Evolutionary conservation across 2,888 invertebrate genomes (phyloP).

Genomic region (Endomychus coccineus): DNA sequence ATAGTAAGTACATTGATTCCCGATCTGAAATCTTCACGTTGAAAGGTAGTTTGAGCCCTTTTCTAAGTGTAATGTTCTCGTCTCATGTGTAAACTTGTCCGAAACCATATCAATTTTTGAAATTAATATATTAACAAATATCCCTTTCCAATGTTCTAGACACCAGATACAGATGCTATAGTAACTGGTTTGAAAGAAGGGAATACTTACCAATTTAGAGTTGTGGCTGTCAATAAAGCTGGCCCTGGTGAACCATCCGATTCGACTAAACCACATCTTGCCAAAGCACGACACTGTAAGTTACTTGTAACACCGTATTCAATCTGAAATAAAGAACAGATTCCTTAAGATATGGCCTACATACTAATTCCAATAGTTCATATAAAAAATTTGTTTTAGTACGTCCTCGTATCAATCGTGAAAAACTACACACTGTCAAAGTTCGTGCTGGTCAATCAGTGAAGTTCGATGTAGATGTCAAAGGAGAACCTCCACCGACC

Average conservation of each 20-base stretch:
- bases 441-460: constrained; percentile 86
- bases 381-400: constrained; percentile 50
- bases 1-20: too few relatives aligned
- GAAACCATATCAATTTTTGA: too few relatives aligned
- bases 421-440: constrained; percentile 80
- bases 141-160: constrained; percentile 45
- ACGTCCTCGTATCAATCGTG: constrained; percentile 91
- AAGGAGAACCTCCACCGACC: constrained; percentile 94
- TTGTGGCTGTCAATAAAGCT: constrained; percentile 89
- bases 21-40: too few relatives aligned
- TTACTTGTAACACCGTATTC: constrained; percentile 21
- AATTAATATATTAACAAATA: too few relatives aligned
- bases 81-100: too few relatives aligned
- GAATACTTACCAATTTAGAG: constrained; percentile 92
- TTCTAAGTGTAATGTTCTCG: too few relatives aligned
- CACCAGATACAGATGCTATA: constrained; percentile 70
- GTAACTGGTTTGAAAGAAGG: constrained; percentile 84
- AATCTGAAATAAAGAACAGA: constrained; percentile 5
- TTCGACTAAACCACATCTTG: constrained; percentile 76
- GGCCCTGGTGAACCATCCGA: constrained; percentile 89
- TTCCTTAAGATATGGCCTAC: too few relatives aligned
- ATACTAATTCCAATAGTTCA: neutral
- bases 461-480: constrained; percentile 88
- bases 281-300: constrained; percentile 82
- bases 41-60: too few relatives aligned